Conservation (phyloP, 2,797 vertebrate genomes). For the Carduelis carduelis region DNA sequence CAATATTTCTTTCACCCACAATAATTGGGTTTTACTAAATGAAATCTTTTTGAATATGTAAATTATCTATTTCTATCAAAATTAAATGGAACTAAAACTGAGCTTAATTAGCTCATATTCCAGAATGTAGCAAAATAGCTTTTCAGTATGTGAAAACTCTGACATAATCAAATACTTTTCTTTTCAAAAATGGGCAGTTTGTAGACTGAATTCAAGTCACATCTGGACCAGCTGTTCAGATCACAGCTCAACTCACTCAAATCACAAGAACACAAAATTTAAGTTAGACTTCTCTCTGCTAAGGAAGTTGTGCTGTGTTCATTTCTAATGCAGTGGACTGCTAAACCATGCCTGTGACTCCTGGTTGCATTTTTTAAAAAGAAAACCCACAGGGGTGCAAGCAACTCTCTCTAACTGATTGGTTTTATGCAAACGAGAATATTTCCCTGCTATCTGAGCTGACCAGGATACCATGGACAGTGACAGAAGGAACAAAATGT, state of each 20-base stretch:
- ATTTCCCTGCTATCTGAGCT: background rate
- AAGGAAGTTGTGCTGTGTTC: background rate
- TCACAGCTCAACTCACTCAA: background rate
- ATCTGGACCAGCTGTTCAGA: background rate
- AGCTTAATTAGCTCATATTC: conserved; percentile 31
- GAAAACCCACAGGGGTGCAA: background rate
- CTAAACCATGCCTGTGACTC: background rate
- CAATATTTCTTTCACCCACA: background rate
- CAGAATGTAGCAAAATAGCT: background rate
- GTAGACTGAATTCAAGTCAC: background rate
- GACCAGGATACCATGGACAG: background rate
- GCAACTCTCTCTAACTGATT: background rate
- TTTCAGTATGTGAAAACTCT: background rate
- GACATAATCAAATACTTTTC: background rate
- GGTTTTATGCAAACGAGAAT: background rate
- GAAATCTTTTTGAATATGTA: conserved; percentile 2
- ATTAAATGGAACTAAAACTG: conserved; percentile 6
- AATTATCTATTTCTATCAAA: conserved; percentile 25
- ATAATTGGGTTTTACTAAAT: conserved; percentile 39
- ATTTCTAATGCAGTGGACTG: background rate
- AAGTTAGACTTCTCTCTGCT: background rate
- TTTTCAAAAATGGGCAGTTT: background rate
- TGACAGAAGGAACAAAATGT: background rate
- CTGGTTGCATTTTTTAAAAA: background rate
- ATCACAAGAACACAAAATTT: background rate